Evolutionary conservation across 2,113 vertebrate species (phyloP), one percentile per base, ranked within the genome.

Genomic region (Clarias macrocephalus): DNA sequence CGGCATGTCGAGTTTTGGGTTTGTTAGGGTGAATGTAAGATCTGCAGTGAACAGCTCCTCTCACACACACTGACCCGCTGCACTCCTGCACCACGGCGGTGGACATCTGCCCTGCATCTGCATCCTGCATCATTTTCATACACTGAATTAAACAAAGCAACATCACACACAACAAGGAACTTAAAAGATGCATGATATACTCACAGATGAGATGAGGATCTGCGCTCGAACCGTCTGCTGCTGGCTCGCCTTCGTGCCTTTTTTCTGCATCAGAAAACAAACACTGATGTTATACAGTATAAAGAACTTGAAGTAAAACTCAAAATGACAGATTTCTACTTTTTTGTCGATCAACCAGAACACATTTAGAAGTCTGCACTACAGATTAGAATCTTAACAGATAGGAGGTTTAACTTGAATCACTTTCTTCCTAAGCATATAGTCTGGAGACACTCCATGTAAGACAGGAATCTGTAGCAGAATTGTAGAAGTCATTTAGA

Each of bases 21-120:
- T 96, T 99, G 93, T 93, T 97, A 95, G 91, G 96, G 84, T 97
- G 96, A 30, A 99, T 0, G 85, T 96, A 98, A 72, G 96, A 97
- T 94, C 95, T 95, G 92, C 97, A 96, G 66, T 96, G 96, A 83
- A 99, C 93, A 16, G 94, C 90, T 23, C 98, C 98, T 77, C 91
- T 94, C 60, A 99, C 89, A 11, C 94, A 95, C 33, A 98, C 87
- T 23, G 95, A 96, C 62, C 97, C 97, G 0, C 95, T 95, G 91
- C 97, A 97, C 66, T 89, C 66, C 86, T 97, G 95, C 76, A 97
- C 95, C 1, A 92, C 92, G 10, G 96, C 96, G 15, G 94, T 94
- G 37, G 91, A 93, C 86, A 95, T 93, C 63, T 84, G 90, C 16
- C 89, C 85, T 62, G n/a, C 91, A 92, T 87, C 89, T 85, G 82